Evolutionary conservation across 2,797 vertebrate species (phyloP), one percentile per base, ranked within the genome.

Genomic region (Perodicticus potto): DNA sequence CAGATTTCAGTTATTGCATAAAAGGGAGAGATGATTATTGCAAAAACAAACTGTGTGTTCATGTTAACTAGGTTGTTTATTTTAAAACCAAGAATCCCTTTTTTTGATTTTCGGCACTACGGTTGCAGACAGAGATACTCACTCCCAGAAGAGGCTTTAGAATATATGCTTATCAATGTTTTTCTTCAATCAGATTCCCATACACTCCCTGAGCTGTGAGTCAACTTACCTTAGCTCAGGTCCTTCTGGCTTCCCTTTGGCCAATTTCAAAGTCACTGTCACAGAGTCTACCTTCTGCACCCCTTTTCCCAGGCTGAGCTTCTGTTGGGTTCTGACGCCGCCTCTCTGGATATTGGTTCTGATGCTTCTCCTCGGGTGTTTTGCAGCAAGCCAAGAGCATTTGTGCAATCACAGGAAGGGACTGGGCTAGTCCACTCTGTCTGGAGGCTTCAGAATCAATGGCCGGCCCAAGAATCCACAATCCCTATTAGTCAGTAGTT

Each of bases 401-500:
- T 17, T 17, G 32, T 12, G 7, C 0, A 12, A 6, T 49, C 2
- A 0, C 1, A 10, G 2, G 14, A 43, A 43, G 29, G 22, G 1
- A 1, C 16, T 0, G 3, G 5, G 4, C 12, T 43, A 57, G 5
- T 1, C 3, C 19, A 3, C 72, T 63, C 34, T 3, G 40, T 2
- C 1, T 4, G 16, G 5, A 53, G 0, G 4, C 5, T 5, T 82
- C 16, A 22, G 49, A 86, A 13, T 45, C 23, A 40, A 11, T 34
- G 23, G 22, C 19, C 2, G 69, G 34, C 4, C 2, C 3, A 37
- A 22, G 32, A 67, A 16, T 27, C 12, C 1, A 3, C 3, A 11
- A 25, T 23, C 3, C 25, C 37, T 67, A 40, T 5, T 23, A 34
- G 1, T 72, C 2, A 81, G 23, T 53, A 34, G 67, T 11, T 73